A percentile compares a stretch with the other conserved stretches of the same genome.
Conservation (phyloP, 2,888 invertebrate genomes). For the Charanyca ferruginea region DNA sequence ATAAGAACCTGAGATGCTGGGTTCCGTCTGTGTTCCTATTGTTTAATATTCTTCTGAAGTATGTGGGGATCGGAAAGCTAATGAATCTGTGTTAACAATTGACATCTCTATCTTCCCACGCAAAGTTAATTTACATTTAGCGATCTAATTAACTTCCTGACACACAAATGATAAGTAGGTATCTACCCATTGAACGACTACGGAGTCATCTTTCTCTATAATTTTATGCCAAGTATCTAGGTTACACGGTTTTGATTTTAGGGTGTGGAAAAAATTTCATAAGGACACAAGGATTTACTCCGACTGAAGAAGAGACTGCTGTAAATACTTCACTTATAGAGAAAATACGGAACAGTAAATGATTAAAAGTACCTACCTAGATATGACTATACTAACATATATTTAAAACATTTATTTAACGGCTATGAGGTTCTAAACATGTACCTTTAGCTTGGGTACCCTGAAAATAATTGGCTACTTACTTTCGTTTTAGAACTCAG, state of each 20-base stretch:
- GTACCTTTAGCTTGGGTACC: slow-evolving; percentile 4
- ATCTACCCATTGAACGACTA: background rate
- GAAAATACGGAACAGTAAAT: slow-evolving; percentile 3
- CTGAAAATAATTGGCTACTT: slow-evolving; percentile 35
- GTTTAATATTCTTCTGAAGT: too few relatives aligned
- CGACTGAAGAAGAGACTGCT: background rate
- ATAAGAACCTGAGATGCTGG: background rate
- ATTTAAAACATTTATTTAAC: too few relatives aligned
- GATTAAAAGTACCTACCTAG: too few relatives aligned
- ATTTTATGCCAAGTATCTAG: slow-evolving; percentile 30
- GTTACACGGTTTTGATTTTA: slow-evolving; percentile 28
- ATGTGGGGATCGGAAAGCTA: background rate
- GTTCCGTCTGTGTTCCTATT: background rate
- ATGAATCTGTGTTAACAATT: background rate
- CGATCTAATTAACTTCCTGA: slow-evolving; percentile 1
- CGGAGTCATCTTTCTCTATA: slow-evolving; percentile 11
- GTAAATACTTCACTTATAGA: background rate
- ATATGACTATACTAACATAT: background rate
- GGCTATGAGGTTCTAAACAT: background rate
- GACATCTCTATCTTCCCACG: background rate
- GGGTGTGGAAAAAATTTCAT: background rate
- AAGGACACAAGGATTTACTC: background rate
- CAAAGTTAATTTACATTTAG: background rate
- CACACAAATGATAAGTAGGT: background rate
- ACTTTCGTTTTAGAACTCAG: slow-evolving; percentile 48